These are phyloP conservation scores for Peromyscus nudipes DNA, from an alignment of 2,797 vertebrate genomes.

Conservation along the genomic window DNA sequence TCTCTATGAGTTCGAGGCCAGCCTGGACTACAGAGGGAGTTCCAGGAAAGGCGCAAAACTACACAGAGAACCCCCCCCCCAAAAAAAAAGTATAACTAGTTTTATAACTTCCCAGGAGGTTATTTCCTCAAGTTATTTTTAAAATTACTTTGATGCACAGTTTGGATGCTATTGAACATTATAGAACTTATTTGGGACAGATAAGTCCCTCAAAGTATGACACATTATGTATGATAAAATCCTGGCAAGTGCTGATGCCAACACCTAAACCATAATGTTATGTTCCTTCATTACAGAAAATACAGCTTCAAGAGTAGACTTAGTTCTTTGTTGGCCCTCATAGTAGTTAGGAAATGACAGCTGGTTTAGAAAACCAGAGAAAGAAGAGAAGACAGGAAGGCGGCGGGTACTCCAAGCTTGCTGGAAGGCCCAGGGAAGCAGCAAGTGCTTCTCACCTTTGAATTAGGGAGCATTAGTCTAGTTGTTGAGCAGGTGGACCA, in stretches of 20 bases:
- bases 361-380: slow-evolving; percentile 37
- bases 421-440: slow-evolving; percentile 36
- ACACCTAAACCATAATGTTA: slow-evolving; percentile 60
- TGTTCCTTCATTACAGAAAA: slow-evolving; percentile 54
- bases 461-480: slow-evolving; percentile 49
- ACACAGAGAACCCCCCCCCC: too few species aligned
- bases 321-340: slow-evolving; percentile 34
- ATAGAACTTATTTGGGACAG: slow-evolving; percentile 4
- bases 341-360: slow-evolving; percentile 26
- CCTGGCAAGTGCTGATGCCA: slow-evolving; percentile 35
- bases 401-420: background rate
- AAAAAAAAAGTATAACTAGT: slow-evolving; percentile 42
- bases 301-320: slow-evolving; percentile 1
- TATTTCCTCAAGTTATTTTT: slow-evolving; percentile 60
- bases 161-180: slow-evolving; percentile 51
- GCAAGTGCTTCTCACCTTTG: slow-evolving; percentile 33
- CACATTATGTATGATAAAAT: slow-evolving; percentile 40
- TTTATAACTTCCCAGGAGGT: slow-evolving; percentile 50
- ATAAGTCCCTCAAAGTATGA: background rate
- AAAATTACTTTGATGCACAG: slow-evolving; percentile 56
- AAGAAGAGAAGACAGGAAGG: slow-evolving; percentile 36
- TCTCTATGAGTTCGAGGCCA: too few species aligned
- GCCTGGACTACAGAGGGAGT: too few species aligned
- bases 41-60: too few species aligned
- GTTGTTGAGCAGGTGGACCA: slow-evolving; percentile 5